These are phyloP conservation scores for Cherax destructor DNA, from an alignment of 1,140 invertebrate species.

Conservation along the genomic window DNA sequence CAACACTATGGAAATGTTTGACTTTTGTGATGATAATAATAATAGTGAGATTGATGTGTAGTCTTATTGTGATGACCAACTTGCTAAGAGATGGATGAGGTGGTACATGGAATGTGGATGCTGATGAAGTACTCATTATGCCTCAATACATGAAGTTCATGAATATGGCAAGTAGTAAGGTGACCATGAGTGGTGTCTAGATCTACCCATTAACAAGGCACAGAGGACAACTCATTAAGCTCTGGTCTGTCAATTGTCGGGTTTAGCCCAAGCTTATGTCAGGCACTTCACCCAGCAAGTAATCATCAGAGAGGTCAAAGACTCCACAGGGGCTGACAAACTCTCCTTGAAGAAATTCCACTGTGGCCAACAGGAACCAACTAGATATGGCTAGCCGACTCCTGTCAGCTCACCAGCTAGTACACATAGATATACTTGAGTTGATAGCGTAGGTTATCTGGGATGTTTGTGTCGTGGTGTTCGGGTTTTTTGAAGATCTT, in stretches of 20 bases:
- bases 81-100: background rate
- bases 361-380: background rate
- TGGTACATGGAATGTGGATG: background rate
- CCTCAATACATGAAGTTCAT: no score
- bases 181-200: no score
- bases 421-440: conserved; percentile 65
- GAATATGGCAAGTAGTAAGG: no score
- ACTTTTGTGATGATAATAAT: background rate
- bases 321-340: background rate
- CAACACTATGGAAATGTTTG: background rate
- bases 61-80: background rate
- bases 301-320: background rate
- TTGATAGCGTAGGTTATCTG: conserved; percentile 56
- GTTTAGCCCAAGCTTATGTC: background rate
- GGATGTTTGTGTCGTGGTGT: conserved; percentile 56
- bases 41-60: background rate
- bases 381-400: background rate
- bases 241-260: no score
- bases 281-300: background rate
- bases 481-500: conserved; percentile 60
- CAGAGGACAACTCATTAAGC: no score
- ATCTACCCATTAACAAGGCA: no score
- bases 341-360: background rate
- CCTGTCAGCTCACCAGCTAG: background rate
- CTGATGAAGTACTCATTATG: no score